Base-by-base conservation (phyloP, 2,797 vertebrate species). In the Notamacropus eugenii region DNA sequence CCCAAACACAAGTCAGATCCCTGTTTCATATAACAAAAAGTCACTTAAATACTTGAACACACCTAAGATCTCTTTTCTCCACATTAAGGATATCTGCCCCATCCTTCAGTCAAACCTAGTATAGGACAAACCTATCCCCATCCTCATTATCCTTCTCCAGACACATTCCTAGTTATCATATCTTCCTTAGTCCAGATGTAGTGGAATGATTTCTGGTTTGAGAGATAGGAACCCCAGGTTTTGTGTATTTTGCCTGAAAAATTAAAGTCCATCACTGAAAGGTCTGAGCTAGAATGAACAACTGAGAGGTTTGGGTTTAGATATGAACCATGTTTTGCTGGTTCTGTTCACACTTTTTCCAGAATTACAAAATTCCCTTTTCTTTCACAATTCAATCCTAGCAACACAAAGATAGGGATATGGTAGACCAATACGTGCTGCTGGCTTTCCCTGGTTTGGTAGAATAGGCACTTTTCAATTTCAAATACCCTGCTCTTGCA, bases 231-330 rank as follows among this genome's bases (percentile, higher is more conserved):
- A 50, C 22, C 10, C 22, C 24, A 87, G 40, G 57, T 57, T 92
- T 92, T 34, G 52, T 90, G 74, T 6, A 22, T 91, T 54, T 93
- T 87, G 55, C 52, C 55, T 46, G 57, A 96, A 96, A 96, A 16
- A n/a, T 54, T 55, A n/a, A 52, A 91, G 31, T 54, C 59, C 92
- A 94, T 93, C 19, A 40, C 13, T 91, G 57, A 52, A 27, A 57
- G 91, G n/a, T 31, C 62, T 91, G 31, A 9, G 0, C 67, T 92
- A 14, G 55, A 93, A 94, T 92, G 92, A 57, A 91, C 16, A 46
- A 54, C 28, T 24, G 5, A 93, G 13, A 96, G 90, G 40, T 34
- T 24, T 93, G 91, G n/a, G 40, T 95, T 92, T 91, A 93, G 50
- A 67, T 67, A 95, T 55, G 34, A 95, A 0, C 29, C 90, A 90